These are phyloP conservation scores for Xenopus petersii DNA, from an alignment of 2,797 vertebrate genomes.

Conservation along the genomic window DNA sequence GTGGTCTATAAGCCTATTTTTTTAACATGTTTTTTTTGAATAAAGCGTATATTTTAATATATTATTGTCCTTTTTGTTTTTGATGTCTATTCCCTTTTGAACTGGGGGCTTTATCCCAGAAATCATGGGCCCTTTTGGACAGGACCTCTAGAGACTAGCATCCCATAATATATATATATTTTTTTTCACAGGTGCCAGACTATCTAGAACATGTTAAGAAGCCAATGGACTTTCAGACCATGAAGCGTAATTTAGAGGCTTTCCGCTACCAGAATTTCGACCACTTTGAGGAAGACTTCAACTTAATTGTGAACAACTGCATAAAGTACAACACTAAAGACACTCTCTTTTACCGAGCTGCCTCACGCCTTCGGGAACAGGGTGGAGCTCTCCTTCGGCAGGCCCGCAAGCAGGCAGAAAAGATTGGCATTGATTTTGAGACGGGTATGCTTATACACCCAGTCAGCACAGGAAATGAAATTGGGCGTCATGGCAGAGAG, in stretches of 20 bases:
- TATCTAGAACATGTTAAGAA: slow-evolving; percentile 98
- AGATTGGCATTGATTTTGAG: slow-evolving; percentile 95
- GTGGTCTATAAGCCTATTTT: too few species aligned
- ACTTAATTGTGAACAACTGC: slow-evolving; percentile 97
- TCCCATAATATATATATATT: slow-evolving; percentile 15
- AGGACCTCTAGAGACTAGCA: too few species aligned
- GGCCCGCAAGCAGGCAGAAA: slow-evolving; percentile 89
- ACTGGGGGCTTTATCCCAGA: too few species aligned
- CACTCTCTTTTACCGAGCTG: slow-evolving; percentile 95
- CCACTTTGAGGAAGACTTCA: slow-evolving; percentile 93
- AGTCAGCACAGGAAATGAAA: slow-evolving; percentile 72
- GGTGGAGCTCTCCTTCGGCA: slow-evolving; percentile 83
- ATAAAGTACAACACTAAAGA: slow-evolving; percentile 99
- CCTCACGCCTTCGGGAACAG: slow-evolving; percentile 87
- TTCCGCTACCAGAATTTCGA: slow-evolving; percentile 95
- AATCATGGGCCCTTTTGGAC: too few species aligned
- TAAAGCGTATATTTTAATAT: too few species aligned
- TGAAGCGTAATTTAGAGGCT: slow-evolving; percentile 93
- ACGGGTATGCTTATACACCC: slow-evolving; percentile 89
- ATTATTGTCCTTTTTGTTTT: too few species aligned
- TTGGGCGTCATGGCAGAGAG: slow-evolving; percentile 74
- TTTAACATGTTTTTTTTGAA: too few species aligned
- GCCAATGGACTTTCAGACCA: slow-evolving; percentile 98
- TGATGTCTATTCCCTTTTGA: too few species aligned
- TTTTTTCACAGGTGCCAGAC: slow-evolving; percentile 83